These are phyloP conservation scores for Enteromius radiatus DNA, from an alignment of 2,797 vertebrate genomes.

Conservation along the genomic window DNA sequence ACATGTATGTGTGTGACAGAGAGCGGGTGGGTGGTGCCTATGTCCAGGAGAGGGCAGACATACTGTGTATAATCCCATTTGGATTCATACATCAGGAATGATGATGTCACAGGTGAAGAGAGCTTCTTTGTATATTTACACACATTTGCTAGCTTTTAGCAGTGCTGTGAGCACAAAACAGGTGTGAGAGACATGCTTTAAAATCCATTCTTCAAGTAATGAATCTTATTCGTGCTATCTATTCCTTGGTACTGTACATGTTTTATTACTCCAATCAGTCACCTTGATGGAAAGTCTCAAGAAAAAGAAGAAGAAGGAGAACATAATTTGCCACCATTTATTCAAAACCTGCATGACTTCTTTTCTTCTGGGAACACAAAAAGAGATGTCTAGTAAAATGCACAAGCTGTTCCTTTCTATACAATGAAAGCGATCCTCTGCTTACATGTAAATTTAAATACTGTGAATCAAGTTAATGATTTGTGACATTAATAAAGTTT, in stretches of 20 bases:
- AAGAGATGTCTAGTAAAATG: background rate
- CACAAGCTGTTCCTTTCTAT: background rate
- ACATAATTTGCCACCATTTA: background rate
- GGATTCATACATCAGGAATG: conserved; percentile 59
- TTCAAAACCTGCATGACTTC: background rate
- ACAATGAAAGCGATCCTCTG: background rate
- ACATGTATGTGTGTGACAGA: background rate
- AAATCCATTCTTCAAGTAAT: background rate
- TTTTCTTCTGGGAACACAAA: background rate
- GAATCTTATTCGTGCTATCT: conserved; percentile 41
- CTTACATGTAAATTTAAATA: background rate
- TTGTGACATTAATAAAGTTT: background rate
- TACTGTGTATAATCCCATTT: conserved; percentile 82
- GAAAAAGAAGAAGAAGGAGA: no score
- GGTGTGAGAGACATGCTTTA: background rate
- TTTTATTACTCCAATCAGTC: conserved; percentile 26
- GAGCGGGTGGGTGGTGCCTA: conserved; percentile 58
- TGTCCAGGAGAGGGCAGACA: conserved; percentile 90
- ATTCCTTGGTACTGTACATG: conserved; percentile 39
- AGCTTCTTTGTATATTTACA: conserved; percentile 4
- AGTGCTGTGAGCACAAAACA: background rate
- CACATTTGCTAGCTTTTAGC: background rate
- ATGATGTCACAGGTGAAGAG: conserved; percentile 20
- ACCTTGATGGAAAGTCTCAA: conserved; percentile 1
- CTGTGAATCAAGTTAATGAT: background rate